phyloP scores from a whole-genome alignment of 2,113 vertebrate species.

The Cyprinodon brontotheroides region DNA sequence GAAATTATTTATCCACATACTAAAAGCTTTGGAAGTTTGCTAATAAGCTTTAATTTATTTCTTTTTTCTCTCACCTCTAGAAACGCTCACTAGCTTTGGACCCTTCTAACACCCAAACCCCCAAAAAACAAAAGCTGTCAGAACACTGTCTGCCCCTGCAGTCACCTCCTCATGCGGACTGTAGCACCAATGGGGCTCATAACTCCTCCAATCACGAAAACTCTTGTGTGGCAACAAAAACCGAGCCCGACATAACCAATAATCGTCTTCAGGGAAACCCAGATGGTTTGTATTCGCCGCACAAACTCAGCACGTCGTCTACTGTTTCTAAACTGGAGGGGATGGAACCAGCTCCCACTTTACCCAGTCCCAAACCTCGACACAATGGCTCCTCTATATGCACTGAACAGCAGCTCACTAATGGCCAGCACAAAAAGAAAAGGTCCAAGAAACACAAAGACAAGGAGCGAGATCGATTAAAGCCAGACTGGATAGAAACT shows the following conservation, averaged over 20 bases:
- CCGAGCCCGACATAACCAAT: constrained; percentile 64
- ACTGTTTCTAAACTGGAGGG: constrained; percentile 56
- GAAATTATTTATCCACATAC: background rate
- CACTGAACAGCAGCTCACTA: constrained; percentile 64
- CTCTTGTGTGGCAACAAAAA: constrained; percentile 61
- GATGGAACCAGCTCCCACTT: constrained; percentile 41
- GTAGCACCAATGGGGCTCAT: constrained; percentile 38
- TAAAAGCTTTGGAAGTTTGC: background rate
- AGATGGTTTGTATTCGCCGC: constrained; percentile 64
- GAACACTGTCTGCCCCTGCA: constrained; percentile 69
- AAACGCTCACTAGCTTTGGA: constrained; percentile 79
- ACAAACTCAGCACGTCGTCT: constrained; percentile 60
- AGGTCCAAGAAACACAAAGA: constrained; percentile 83
- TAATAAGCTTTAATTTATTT: background rate
- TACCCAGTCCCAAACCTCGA: constrained; percentile 54
- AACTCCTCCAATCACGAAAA: constrained; percentile 56
- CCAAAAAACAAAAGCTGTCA: constrained; percentile 78
- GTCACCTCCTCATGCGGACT: constrained; percentile 68
- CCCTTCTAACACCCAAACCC: constrained; percentile 68
- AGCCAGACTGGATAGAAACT: constrained; percentile 77
- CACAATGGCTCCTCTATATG: constrained; percentile 56
- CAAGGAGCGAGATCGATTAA: constrained; percentile 75
- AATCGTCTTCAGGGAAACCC: constrained; percentile 67
- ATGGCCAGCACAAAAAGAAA: constrained; percentile 78
- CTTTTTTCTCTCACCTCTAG: constrained; percentile 44